phyloP scores from a whole-genome alignment of 1,140 invertebrate species.

The Spodoptera frugiperda region DNA sequence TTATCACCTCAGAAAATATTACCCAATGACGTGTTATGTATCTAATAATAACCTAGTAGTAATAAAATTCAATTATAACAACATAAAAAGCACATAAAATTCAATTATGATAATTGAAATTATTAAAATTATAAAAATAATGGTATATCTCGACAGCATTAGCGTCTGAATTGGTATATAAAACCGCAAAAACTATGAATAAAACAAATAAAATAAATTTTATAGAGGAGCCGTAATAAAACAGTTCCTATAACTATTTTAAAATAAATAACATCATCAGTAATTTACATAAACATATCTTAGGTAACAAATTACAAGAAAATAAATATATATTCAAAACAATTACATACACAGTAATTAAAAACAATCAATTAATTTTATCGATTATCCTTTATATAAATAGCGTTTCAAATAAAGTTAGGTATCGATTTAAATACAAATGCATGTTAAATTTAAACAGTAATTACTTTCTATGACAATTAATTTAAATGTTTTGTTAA shows the following conservation, averaged over 20 bases:
- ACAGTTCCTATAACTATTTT: background rate
- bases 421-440: slow-evolving; percentile 25
- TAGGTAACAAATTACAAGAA: background rate
- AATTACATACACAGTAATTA: slow-evolving; percentile 6
- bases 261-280: slow-evolving; percentile 6
- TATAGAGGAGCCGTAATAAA: too few species aligned
- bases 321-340: background rate
- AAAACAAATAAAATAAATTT: too few species aligned
- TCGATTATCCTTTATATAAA: slow-evolving; percentile 7
- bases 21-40: too few species aligned
- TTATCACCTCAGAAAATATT: too few species aligned
- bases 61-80: too few species aligned
- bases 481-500: background rate
- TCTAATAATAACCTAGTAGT: too few species aligned
- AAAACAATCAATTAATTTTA: slow-evolving; percentile 28
- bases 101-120: background rate
- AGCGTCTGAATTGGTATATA: too few species aligned
- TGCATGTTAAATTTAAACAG: slow-evolving; percentile 36
- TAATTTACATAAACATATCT: too few species aligned
- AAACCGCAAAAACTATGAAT: too few species aligned
- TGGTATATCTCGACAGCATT: background rate
- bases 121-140: background rate
- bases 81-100: too few species aligned
- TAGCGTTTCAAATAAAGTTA: background rate
- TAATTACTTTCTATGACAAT: slow-evolving; percentile 28